Conservation (phyloP, 2,888 invertebrate species). For the Cepaea hortensis region DNA sequence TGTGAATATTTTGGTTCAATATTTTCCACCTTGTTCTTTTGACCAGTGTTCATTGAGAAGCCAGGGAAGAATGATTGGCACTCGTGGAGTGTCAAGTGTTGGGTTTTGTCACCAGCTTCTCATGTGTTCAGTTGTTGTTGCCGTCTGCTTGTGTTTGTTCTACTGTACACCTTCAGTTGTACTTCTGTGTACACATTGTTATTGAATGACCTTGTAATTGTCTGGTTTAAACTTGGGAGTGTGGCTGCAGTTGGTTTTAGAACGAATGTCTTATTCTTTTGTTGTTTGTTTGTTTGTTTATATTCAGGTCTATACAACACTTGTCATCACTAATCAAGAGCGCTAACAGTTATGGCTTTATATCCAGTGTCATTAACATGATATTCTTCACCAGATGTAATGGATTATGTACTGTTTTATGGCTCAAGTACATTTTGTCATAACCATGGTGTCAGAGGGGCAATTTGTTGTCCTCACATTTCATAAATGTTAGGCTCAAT, state of each 20-base stretch:
- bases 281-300: background rate
- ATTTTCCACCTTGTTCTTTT: slow-evolving; percentile 8
- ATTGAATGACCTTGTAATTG: background rate
- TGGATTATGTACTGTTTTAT: no score
- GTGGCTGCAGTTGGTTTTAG: background rate
- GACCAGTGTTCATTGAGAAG: slow-evolving; percentile 22
- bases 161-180: slow-evolving; percentile 30
- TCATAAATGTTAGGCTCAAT: no score
- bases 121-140: background rate
- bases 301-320: background rate
- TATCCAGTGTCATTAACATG: no score
- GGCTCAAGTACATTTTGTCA: no score
- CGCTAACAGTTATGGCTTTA: background rate
- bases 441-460: no score
- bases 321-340: slow-evolving; percentile 22
- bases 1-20: background rate
- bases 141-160: background rate
- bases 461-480: no score
- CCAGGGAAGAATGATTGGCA: background rate
- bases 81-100: background rate
- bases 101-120: slow-evolving; percentile 4
- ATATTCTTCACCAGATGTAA: no score
- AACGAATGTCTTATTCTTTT: background rate
- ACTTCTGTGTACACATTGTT: slow-evolving; percentile 21
- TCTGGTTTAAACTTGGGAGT: background rate